Evolutionary conservation across 2,888 invertebrate genomes (phyloP).

Genomic region (Polyommatus iphigenia): DNA sequence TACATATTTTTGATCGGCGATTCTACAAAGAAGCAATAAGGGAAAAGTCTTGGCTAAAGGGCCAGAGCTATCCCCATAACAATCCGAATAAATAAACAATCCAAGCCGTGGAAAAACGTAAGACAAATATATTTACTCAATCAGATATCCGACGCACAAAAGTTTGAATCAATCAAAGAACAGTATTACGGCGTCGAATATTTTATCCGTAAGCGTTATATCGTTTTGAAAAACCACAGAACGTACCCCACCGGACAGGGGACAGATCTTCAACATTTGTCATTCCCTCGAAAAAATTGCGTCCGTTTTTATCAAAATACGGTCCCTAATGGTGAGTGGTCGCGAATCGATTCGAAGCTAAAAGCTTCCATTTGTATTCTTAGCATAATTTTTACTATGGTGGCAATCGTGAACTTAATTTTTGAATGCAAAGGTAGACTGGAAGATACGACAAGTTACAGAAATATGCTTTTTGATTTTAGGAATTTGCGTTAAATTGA

Average conservation of each 20-base stretch:
- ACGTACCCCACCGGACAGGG: constrained; percentile 45
- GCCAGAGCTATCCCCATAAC: neutral
- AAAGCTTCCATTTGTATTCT: constrained; percentile 26
- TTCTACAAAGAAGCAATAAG: no score
- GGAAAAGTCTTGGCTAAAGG: no score
- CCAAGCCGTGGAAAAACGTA: neutral
- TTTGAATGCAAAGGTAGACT: neutral
- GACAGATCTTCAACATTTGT: constrained; percentile 59
- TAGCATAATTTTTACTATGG: constrained; percentile 2
- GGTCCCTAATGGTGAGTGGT: constrained; percentile 11
- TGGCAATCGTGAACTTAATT: neutral
- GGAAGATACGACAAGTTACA: neutral
- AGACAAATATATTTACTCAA: constrained; percentile 18
- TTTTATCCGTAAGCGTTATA: constrained; percentile 20
- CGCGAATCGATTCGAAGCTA: constrained; percentile 19
- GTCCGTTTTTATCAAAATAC: constrained; percentile 33
- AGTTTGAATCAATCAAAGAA: constrained; percentile 24
- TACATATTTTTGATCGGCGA: no score
- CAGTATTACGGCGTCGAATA: neutral
- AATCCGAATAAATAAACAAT: neutral
- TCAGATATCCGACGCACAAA: neutral
- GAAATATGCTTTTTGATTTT: neutral
- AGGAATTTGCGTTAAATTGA: neutral
- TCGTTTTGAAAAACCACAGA: constrained; percentile 34
- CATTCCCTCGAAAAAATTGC: constrained; percentile 53